These are phyloP conservation scores for Hippopotamus amphibius DNA, from an alignment of 2,113 vertebrate species.

Conservation along the genomic window DNA sequence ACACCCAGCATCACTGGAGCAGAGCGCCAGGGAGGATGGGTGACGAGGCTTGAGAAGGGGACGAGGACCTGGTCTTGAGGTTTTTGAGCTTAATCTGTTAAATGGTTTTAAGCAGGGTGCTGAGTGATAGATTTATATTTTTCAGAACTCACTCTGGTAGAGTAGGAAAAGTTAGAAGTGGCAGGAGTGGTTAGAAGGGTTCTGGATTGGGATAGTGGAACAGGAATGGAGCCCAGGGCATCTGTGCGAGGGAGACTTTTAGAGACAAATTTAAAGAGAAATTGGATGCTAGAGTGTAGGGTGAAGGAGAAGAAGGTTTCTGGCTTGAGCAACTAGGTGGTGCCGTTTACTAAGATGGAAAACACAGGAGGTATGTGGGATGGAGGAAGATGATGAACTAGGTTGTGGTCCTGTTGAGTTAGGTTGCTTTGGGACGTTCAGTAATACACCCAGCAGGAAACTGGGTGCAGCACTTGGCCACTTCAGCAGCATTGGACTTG, in stretches of 20 bases:
- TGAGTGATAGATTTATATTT: not conserved
- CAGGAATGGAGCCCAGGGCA: not conserved
- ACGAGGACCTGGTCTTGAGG: not conserved
- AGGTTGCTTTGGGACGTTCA: not conserved
- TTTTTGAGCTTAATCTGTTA: not conserved
- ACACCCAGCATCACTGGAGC: not conserved
- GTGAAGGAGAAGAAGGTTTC: not conserved
- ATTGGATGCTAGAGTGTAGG: not conserved
- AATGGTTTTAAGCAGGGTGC: not conserved
- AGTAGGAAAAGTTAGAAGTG: not conserved
- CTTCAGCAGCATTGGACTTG: not conserved
- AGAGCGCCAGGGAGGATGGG: not conserved
- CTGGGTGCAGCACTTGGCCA: not conserved
- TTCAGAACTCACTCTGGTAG: not conserved
- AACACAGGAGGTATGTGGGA: not conserved
- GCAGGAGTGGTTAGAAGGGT: not conserved
- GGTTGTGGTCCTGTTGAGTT: not conserved
- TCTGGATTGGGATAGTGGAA: not conserved
- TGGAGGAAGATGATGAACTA: not conserved
- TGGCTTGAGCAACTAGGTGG: not conserved
- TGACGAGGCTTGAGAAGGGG: not conserved
- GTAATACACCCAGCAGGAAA: not conserved
- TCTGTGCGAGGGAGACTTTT: not conserved
- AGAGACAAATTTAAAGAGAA: not conserved
- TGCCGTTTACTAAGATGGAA: not conserved